These are phyloP conservation scores for Scylla paramamosain DNA, from an alignment of 1,140 invertebrate species.

Conservation along the genomic window DNA sequence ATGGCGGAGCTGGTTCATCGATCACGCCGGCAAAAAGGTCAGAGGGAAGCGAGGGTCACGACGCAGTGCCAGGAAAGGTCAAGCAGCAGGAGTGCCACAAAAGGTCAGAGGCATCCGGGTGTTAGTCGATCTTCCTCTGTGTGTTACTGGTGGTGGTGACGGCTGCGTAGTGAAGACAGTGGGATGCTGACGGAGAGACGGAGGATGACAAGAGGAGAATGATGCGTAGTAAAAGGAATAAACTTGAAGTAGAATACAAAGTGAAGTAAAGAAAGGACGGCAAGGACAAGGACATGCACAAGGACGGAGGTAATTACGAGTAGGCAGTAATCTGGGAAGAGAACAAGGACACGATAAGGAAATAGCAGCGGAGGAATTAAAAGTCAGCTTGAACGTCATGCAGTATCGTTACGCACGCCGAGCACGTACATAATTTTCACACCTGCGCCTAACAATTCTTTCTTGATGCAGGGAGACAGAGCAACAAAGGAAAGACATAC, in stretches of 20 bases:
- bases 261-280: background rate
- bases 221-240: background rate
- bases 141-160: background rate
- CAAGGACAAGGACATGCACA: background rate
- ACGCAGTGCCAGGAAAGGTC: background rate
- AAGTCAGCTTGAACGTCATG: background rate
- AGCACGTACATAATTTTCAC: background rate
- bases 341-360: background rate
- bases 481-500: background rate
- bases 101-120: background rate
- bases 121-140: background rate
- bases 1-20: background rate
- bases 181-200: too few relatives aligned
- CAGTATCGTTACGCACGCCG: background rate
- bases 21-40: background rate
- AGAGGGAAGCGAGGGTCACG: background rate
- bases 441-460: background rate
- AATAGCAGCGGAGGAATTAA: background rate
- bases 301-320: background rate
- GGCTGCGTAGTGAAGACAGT: background rate
- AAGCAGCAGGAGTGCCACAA: background rate
- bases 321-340: background rate
- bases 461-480: background rate
- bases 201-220: background rate
- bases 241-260: background rate